Evolutionary conservation across 2,113 vertebrate genomes (phyloP).

Genomic region (Dasyornis broadbenti): DNA sequence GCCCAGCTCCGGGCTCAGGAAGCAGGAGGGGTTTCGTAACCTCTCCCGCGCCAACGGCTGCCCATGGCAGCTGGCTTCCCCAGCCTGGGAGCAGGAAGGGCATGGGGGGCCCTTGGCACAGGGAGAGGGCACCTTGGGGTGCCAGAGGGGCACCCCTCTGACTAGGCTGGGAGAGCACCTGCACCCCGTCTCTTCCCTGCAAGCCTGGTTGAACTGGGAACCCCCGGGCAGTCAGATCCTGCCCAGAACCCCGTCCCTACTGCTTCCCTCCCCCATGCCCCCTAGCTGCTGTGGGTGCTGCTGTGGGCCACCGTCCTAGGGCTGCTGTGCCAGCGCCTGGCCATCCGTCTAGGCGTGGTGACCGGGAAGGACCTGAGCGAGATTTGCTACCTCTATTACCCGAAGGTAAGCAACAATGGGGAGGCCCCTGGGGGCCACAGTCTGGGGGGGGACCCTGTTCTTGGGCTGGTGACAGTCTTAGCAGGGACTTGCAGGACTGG

Average conservation of each 20-base stretch:
- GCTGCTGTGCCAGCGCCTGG: conserved; percentile 75
- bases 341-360: conserved; percentile 75
- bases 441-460: accelerated
- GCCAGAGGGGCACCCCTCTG: background rate
- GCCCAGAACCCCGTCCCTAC: background rate
- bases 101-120: background rate
- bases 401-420: conserved; percentile 65
- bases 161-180: background rate
- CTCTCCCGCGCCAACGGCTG: background rate
- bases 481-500: background rate
- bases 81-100: background rate
- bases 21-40: background rate
- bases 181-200: background rate
- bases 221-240: accelerated
- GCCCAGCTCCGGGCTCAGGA: background rate
- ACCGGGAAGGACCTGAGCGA: conserved; percentile 74
- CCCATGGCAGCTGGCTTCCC: background rate
- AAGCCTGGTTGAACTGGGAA: background rate
- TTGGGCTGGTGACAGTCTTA: background rate
- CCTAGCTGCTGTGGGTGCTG: conserved; percentile 79
- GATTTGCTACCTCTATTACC: conserved; percentile 76
- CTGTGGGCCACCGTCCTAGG: conserved; percentile 75
- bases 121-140: background rate
- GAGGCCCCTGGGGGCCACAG: background rate
- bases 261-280: background rate